Percentiles rank a stretch among this genome's conserved stretches.
These are phyloP conservation scores for Diogma glabrata DNA, from an alignment of 2,888 invertebrate genomes.

Conservation along the genomic window DNA sequence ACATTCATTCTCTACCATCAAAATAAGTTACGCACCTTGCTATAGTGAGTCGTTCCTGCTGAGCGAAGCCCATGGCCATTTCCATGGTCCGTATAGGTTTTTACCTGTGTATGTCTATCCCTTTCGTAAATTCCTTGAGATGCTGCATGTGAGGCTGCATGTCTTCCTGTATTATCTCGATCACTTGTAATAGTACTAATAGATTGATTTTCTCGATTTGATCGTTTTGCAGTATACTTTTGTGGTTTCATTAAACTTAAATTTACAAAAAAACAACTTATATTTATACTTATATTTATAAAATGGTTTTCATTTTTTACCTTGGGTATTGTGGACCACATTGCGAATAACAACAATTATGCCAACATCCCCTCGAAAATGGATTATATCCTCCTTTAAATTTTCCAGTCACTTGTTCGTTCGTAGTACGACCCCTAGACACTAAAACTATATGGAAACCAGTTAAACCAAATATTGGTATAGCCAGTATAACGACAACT, in stretches of 20 bases:
- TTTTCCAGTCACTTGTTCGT: slow-evolving; percentile 99
- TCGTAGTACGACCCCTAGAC: slow-evolving; percentile 92
- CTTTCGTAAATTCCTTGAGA: slow-evolving; percentile 34
- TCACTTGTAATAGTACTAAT: slow-evolving; percentile 38
- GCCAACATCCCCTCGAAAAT: slow-evolving; percentile 89
- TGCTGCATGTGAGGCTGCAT: slow-evolving; percentile 42
- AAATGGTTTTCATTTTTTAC: slow-evolving; percentile 40
- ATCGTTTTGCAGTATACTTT: slow-evolving; percentile 53
- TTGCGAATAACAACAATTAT: slow-evolving; percentile 89
- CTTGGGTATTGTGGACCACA: slow-evolving; percentile 97
- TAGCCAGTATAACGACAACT: slow-evolving; percentile 79
- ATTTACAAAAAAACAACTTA: slow-evolving; percentile 11
- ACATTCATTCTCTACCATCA: too few relatives aligned
- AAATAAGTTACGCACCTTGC: slow-evolving; percentile 78
- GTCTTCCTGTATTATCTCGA: slow-evolving; percentile 35
- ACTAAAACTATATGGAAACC: slow-evolving; percentile 97
- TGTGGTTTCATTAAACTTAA: slow-evolving; percentile 52
- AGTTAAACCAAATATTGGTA: slow-evolving; percentile 95
- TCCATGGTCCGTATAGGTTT: slow-evolving; percentile 91
- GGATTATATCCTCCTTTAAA: slow-evolving; percentile 98
- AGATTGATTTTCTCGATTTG: slow-evolving; percentile 38
- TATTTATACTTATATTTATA: background rate
- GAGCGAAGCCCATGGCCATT: slow-evolving; percentile 68
- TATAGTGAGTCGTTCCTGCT: slow-evolving; percentile 60
- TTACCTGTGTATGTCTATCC: slow-evolving; percentile 79